These are phyloP conservation scores for Gnathochromis pfefferi DNA, from an alignment of 2,113 vertebrate genomes.

Conservation along the genomic window DNA sequence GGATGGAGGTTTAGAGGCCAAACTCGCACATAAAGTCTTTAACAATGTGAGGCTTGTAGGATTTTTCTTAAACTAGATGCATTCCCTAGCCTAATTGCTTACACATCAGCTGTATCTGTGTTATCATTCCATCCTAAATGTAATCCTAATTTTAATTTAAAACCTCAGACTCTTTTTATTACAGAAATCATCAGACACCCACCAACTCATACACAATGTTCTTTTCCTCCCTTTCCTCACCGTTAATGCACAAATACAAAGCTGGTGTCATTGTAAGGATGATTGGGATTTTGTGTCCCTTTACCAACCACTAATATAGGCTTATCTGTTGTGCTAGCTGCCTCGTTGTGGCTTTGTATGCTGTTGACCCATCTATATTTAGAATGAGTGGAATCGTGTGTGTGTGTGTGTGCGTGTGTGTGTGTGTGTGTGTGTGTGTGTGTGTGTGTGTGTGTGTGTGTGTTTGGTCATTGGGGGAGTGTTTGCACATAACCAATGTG, in stretches of 20 bases:
- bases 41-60: neutral
- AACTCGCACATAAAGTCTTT: neutral
- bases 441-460: neutral
- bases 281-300: conserved; percentile 12
- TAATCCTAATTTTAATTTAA: neutral
- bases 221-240: neutral
- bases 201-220: neutral
- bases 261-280: neutral
- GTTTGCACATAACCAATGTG: conserved; percentile 13
- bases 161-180: neutral
- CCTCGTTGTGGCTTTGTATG: conserved; percentile 54
- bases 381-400: conserved; percentile 57
- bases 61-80: neutral
- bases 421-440: neutral
- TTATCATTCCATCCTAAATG: neutral
- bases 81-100: neutral
- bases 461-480: neutral
- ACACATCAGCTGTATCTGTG: neutral
- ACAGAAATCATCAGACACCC: neutral
- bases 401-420: conserved; percentile 21
- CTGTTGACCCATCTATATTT: conserved; percentile 66
- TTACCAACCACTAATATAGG: conserved; percentile 43
- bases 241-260: neutral
- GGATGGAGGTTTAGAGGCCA: conserved; percentile 1
- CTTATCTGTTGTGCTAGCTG: conserved; percentile 52